Evolutionary conservation across 2,797 vertebrate genomes (phyloP).

Genomic region (Eulemur albifrons): DNA sequence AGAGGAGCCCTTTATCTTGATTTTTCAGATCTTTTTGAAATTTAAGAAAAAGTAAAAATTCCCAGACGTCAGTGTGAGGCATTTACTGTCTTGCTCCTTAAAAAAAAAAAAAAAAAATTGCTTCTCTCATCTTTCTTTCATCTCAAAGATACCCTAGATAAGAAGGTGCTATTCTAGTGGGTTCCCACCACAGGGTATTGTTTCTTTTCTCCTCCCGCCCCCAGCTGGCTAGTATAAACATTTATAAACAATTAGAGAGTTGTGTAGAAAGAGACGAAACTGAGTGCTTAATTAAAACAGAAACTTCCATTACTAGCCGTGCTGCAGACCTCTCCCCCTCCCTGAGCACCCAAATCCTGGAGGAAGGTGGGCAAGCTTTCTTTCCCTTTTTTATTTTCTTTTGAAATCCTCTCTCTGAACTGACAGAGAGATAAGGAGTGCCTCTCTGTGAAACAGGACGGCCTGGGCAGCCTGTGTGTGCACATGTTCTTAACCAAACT

Average conservation of each 20-base stretch:
- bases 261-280: not conserved
- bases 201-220: not conserved
- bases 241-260: not conserved
- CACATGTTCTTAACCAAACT: slow-evolving; percentile 1
- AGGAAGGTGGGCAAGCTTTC: not conserved
- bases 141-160: not conserved
- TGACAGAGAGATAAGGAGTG: not conserved
- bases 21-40: slow-evolving; percentile 22
- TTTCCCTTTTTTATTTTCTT: not conserved
- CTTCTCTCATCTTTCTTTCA: not conserved
- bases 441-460: not conserved
- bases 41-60: slow-evolving; percentile 46
- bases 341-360: not conserved
- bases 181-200: not conserved
- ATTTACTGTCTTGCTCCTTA: not conserved
- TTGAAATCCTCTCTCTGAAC: not conserved
- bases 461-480: not conserved
- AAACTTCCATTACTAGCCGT: not conserved
- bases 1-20: not conserved
- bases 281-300: not conserved
- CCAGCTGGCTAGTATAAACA: not conserved
- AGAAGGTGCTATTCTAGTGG: not conserved
- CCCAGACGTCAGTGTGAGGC: not conserved
- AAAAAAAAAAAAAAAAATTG: not conserved
- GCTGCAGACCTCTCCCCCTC: not conserved